phyloP scores from a whole-genome alignment of 1,140 invertebrate genomes.

The Drosophila arizonae region DNA sequence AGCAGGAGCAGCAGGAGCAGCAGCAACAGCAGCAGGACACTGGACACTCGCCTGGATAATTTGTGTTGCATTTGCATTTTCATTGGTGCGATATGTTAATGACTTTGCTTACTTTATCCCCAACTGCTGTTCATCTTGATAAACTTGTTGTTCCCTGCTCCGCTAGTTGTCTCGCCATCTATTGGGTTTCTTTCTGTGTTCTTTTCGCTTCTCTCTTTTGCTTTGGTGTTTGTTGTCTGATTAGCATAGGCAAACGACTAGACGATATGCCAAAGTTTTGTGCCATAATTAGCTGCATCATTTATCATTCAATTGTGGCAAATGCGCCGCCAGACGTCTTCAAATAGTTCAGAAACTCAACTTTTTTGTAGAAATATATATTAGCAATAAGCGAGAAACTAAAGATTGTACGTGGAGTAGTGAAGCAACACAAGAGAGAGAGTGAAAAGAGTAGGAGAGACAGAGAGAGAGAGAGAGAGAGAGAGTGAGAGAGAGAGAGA shows the following conservation, averaged over 20 bases:
- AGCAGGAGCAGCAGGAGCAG: not conserved
- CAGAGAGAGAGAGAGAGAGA: too few relatives aligned
- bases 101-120: slow-evolving; percentile 67
- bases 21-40: slow-evolving; percentile 1
- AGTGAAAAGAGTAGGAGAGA: not conserved
- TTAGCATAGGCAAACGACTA: slow-evolving; percentile 50
- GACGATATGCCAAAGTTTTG: slow-evolving; percentile 26
- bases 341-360: not conserved
- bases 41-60: slow-evolving; percentile 44
- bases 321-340: not conserved
- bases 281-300: slow-evolving; percentile 53
- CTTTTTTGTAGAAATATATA: slow-evolving; percentile 11
- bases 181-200: slow-evolving; percentile 7
- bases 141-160: slow-evolving; percentile 18
- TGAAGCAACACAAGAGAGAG: not conserved
- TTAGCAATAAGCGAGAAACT: not conserved
- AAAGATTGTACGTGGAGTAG: not conserved
- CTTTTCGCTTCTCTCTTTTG: slow-evolving; percentile 10
- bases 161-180: slow-evolving; percentile 9
- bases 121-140: slow-evolving; percentile 50
- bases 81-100: slow-evolving; percentile 80
- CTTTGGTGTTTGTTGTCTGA: slow-evolving; percentile 43
- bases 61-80: slow-evolving; percentile 79
- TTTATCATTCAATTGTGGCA: slow-evolving; percentile 55
- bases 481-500: not conserved